Percentiles rank a stretch among this genome's conserved stretches.
Evolutionary conservation across 2,113 vertebrate genomes (phyloP).

Genomic region (Alethe castanea): DNA sequence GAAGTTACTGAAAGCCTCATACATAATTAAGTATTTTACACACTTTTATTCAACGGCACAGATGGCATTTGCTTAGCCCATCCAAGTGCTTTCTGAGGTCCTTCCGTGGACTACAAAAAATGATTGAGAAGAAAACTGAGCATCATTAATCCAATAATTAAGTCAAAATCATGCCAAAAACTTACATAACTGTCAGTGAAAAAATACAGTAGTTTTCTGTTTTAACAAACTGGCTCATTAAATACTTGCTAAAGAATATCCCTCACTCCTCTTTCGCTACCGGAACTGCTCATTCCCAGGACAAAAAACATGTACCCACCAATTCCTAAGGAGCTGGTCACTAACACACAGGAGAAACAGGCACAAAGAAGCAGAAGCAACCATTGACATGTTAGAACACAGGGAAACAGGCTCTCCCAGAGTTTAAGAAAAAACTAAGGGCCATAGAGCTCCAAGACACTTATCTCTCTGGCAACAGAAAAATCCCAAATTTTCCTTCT

Average conservation of each 20-base stretch:
- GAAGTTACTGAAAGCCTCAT: constrained; percentile 29
- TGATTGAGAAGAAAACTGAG: constrained; percentile 29
- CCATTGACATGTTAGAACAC: neutral
- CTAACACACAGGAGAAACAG: neutral
- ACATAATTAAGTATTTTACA: constrained; percentile 56
- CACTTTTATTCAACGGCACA: constrained; percentile 48
- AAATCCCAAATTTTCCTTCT: neutral
- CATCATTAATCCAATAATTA: constrained; percentile 51
- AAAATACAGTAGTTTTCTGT: constrained; percentile 39
- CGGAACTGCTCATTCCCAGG: neutral
- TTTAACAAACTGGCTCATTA: constrained; percentile 6
- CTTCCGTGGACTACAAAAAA: constrained; percentile 12
- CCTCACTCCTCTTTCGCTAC: neutral
- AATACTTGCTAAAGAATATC: neutral
- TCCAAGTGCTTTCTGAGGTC: constrained; percentile 25
- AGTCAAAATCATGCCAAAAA: constrained; percentile 13
- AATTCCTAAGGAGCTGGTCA: neutral
- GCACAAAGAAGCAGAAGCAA: neutral
- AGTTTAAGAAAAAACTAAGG: neutral
- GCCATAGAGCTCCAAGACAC: neutral
- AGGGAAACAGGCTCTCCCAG: neutral
- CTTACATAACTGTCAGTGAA: constrained; percentile 35
- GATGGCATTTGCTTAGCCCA: constrained; percentile 51
- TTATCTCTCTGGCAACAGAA: neutral
- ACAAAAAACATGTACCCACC: neutral